Percentiles rank a stretch among this genome's conserved stretches.
Conservation (phyloP, 1,140 invertebrate species). For the Calliphora vicina region DNA sequence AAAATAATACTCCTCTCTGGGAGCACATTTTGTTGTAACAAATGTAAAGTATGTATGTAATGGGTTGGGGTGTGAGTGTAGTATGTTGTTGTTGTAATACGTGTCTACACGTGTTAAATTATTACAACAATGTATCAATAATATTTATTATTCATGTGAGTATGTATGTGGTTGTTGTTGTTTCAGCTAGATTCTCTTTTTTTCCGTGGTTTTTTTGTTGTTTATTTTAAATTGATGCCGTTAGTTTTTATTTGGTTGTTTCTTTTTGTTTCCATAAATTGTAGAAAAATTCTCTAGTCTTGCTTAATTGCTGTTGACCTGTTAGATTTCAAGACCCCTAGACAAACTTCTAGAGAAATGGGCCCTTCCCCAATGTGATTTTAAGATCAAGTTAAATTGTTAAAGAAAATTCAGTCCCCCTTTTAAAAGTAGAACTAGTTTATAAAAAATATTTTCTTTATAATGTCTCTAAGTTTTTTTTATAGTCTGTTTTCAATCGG, state of each 20-base stretch:
- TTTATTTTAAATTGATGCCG: no score
- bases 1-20: not conserved
- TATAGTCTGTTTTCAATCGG: not conserved
- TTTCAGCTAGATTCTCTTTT: no score
- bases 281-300: not conserved
- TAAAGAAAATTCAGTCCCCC: not conserved
- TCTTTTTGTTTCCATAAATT: not conserved
- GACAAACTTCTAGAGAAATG: conserved; percentile 30
- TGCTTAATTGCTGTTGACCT: not conserved
- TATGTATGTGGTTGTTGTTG: not conserved
- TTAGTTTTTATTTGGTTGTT: not conserved
- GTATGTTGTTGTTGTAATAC: not conserved
- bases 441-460: conserved; percentile 5
- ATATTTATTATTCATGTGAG: not conserved
- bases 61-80: not conserved
- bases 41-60: not conserved
- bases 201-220: no score
- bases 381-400: not conserved
- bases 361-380: not conserved
- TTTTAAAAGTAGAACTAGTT: not conserved
- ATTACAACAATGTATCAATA: not conserved
- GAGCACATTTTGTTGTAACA: not conserved
- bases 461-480: not conserved
- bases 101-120: not conserved
- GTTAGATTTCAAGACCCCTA: conserved; percentile 29